These are phyloP conservation scores for Thalassoma bifasciatum DNA, from an alignment of 2,113 vertebrate genomes.

Conservation along the genomic window DNA sequence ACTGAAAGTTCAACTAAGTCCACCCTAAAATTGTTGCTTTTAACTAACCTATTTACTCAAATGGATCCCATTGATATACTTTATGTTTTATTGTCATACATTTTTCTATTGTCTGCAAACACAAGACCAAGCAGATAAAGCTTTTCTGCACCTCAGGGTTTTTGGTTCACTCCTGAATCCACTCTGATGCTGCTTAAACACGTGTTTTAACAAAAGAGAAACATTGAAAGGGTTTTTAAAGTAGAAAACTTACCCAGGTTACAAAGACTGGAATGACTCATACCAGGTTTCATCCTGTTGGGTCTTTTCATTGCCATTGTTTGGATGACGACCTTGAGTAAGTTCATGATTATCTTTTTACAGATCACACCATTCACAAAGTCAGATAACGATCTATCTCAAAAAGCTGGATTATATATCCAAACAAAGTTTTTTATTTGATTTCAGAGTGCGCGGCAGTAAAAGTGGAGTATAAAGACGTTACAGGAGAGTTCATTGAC, in stretches of 20 bases:
- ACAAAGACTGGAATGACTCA: conserved; percentile 3
- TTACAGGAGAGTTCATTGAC: conserved; percentile 67
- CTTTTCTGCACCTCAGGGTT: no score
- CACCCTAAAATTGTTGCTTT: no score
- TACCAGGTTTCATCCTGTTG: not conserved
- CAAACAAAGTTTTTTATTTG: conserved; percentile 53
- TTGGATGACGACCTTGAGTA: conserved; percentile 22
- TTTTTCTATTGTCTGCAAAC: no score
- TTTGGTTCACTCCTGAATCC: no score
- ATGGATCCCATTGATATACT: no score
- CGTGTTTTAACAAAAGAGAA: not conserved
- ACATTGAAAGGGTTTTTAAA: not conserved
- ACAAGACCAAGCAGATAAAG: no score
- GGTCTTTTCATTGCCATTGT: not conserved
- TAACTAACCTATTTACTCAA: no score
- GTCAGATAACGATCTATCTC: conserved; percentile 26
- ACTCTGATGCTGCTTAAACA: no score
- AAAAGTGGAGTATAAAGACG: conserved; percentile 65
- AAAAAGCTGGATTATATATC: conserved; percentile 10
- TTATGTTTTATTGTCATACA: no score
- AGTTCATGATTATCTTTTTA: conserved; percentile 14
- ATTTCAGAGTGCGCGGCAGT: conserved; percentile 39
- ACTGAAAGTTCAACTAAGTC: no score
- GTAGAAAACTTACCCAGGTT: not conserved
- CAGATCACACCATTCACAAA: conserved; percentile 14